Evolutionary conservation across 2,888 invertebrate species (phyloP), one percentile per base, ranked within the genome.

Genomic region (Operophtera brumata): DNA sequence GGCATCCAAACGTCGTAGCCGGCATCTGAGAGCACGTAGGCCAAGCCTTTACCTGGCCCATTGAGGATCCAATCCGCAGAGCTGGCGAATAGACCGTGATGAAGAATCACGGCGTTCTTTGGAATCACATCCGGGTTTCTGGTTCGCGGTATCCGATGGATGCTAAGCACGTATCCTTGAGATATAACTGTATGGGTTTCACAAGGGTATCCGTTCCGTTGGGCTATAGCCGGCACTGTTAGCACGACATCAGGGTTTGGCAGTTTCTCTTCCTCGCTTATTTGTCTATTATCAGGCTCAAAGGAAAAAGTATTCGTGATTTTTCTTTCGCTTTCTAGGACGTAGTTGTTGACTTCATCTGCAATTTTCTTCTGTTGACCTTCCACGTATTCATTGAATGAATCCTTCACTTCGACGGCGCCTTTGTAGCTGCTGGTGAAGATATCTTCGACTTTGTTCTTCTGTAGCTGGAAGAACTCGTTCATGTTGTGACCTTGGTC

Each of bases 1-100:
- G 95, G 94, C 79, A 97, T 81, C 97, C 97, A 97, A 0, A 95
- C 94, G 65, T 95, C 95, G 69, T 94, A 94, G 2, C 94, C 94
- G 9, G 88, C 86, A 64, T 94, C 93, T 0, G 94, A 91, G 42
- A 95, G 89, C 64, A 92, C 91, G 82, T 92, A 95, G 57, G 85
- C 96, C 92, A 83, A 79, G 67, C 84, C 93, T 74, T 93, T 93
- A 49, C 91, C 88, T 11, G 92, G 94, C 6, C 94, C 94, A 62
- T 93, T 92, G 0, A 94, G 84, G 2, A 97, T 91, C 94, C 95
- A 97, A 77, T 95, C 94, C 0, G 94, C 92, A 2, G 96, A 95
- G 66, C 94, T 94, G 1, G 93, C 93, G 25, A 96, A 86, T 3
- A 97, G 80, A 0, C 97, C 98, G 74, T 97, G 97, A 70, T 96